Conservation (phyloP, 1,140 invertebrate genomes). For the Solenopsis invicta region DNA sequence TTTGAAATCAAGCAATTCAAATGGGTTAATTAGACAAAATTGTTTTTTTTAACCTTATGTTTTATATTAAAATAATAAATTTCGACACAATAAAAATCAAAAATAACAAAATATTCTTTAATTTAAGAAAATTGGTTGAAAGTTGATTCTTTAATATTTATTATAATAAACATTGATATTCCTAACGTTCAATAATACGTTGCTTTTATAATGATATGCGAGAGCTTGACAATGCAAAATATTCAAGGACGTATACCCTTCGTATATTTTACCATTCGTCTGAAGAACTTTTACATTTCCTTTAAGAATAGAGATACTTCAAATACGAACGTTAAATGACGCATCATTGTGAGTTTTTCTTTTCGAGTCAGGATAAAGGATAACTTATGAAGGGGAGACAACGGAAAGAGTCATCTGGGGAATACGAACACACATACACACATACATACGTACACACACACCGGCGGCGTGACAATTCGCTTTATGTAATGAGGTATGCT, state of each 20-base stretch:
- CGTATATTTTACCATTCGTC: not conserved
- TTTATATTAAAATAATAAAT: too few relatives aligned
- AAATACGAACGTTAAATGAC: not conserved
- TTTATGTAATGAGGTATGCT: constrained; percentile 46
- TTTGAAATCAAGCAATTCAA: too few relatives aligned
- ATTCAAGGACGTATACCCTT: not conserved
- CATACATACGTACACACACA: not conserved
- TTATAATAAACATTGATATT: too few relatives aligned
- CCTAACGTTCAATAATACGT: too few relatives aligned
- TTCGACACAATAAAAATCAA: too few relatives aligned
- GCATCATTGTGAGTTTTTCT: not conserved
- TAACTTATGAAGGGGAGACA: not conserved
- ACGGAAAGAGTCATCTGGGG: not conserved
- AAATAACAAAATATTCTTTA: too few relatives aligned
- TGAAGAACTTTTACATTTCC: not conserved
- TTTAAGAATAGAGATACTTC: not conserved
- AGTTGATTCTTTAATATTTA: too few relatives aligned
- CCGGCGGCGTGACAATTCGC: not conserved
- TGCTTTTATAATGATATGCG: not conserved
- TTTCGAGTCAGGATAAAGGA: not conserved
- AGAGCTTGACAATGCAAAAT: not conserved
- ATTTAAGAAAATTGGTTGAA: too few relatives aligned
- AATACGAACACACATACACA: too few relatives aligned
- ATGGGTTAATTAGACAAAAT: too few relatives aligned
- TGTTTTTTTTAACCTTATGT: too few relatives aligned